These are phyloP conservation scores for Calephelis nemesis DNA, from an alignment of 1,140 invertebrate genomes.

Conservation along the genomic window DNA sequence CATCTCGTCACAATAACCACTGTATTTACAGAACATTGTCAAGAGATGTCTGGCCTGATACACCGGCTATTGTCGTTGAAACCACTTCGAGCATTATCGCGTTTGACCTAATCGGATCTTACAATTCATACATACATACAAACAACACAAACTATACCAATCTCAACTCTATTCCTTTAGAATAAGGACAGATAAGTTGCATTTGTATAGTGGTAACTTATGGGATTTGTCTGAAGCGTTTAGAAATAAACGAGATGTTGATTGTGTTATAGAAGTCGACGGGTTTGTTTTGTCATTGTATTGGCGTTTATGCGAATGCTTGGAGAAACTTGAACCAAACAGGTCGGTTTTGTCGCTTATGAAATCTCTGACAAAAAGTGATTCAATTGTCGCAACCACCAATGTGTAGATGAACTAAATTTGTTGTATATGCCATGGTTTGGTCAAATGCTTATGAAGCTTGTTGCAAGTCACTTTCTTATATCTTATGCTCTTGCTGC, in stretches of 20 bases:
- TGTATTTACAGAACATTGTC: slow-evolving; percentile 51
- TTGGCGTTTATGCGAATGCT: slow-evolving; percentile 15
- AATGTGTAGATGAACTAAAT: too few species aligned
- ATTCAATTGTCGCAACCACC: too few species aligned
- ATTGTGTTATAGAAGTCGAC: slow-evolving; percentile 60
- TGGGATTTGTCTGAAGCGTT: slow-evolving; percentile 61
- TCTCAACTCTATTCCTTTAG: background rate
- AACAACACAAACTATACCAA: background rate
- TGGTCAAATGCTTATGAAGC: too few species aligned
- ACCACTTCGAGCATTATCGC: slow-evolving; percentile 50
- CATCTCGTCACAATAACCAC: slow-evolving; percentile 42
- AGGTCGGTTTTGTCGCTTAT: background rate
- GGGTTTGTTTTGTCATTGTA: slow-evolving; percentile 36
- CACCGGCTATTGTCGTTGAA: slow-evolving; percentile 43
- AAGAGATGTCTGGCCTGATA: slow-evolving; percentile 44
- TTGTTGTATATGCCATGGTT: too few species aligned
- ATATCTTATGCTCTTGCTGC: too few species aligned
- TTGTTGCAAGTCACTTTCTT: too few species aligned
- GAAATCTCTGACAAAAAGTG: background rate
- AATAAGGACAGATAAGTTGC: background rate
- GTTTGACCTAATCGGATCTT: slow-evolving; percentile 64
- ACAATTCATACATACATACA: slow-evolving; percentile 29
- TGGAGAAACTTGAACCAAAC: background rate
- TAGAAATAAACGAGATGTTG: slow-evolving; percentile 64
- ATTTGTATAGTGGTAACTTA: slow-evolving; percentile 41